These are phyloP conservation scores for Periophthalmus modestus DNA, from an alignment of 2,113 vertebrate genomes.

Conservation along the genomic window DNA sequence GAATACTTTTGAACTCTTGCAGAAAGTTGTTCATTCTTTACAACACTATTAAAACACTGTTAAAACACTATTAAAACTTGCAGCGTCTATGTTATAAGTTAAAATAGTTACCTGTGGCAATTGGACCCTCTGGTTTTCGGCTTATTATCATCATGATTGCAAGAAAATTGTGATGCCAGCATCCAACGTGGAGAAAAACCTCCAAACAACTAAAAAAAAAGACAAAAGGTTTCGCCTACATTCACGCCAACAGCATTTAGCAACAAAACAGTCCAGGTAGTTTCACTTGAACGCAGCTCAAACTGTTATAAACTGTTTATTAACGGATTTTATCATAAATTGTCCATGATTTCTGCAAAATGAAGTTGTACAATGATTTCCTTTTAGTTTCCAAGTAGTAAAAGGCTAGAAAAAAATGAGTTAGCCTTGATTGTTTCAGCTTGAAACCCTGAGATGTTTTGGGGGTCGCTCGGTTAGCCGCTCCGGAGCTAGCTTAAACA, in stretches of 20 bases:
- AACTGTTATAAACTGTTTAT: background rate
- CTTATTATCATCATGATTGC: conserved; percentile 85
- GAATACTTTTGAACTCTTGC: background rate
- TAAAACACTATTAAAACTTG: background rate
- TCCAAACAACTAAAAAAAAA: conserved; percentile 10
- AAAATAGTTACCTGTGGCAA: conserved; percentile 81
- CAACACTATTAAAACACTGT: background rate
- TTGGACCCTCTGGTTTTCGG: conserved; percentile 86
- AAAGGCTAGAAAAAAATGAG: conserved; percentile 9
- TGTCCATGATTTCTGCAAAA: conserved; percentile 19
- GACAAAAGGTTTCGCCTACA: conserved; percentile 18
- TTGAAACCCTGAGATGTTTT: conserved; percentile 33
- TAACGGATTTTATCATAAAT: conserved; percentile 2
- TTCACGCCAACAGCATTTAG: conserved; percentile 26
- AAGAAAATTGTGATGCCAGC: conserved; percentile 59
- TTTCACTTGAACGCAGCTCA: conserved; percentile 7
- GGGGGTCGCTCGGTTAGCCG: conserved; percentile 61
- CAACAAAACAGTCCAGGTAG: conserved; percentile 10
- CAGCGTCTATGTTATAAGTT: background rate
- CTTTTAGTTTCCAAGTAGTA: background rate
- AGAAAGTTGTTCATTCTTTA: background rate
- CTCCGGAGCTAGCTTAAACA: conserved; percentile 48
- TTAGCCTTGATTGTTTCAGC: conserved; percentile 29
- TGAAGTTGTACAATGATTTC: background rate
- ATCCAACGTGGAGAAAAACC: conserved; percentile 62